Evolutionary conservation across 2,113 vertebrate genomes (phyloP), one percentile per base, ranked within the genome.

Genomic region (Candoia aspera): DNA sequence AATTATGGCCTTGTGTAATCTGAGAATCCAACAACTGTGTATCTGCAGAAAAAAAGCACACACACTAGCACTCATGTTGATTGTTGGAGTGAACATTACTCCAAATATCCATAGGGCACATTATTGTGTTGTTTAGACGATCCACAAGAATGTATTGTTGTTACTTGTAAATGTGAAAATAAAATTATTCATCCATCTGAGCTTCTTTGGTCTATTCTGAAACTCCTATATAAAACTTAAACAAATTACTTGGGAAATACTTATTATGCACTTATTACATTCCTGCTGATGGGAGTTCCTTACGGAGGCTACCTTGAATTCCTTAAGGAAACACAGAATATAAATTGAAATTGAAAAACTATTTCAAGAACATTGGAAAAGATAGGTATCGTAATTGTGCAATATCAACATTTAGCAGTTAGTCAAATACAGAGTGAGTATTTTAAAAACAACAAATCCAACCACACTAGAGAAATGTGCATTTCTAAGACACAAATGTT

Each of bases 341-440:
- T 49, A 23, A 84, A 24, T 24, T 23, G n/a, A n/a, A n/a, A n/a
- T n/a, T 73, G n/a, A 73, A n/a, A 73, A 73, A 73, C n/a, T 17
- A 73, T 60, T 24, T 60, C 59, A 60, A 60, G 23, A 23, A 60
- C 24, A 24, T 60, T 60, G 59, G 93, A 91, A 15, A 89, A 93
- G 93, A 94, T 46, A 93, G 55, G 0, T 0, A 49, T 60, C 10
- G 46, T 46, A 86, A 54, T 33, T 92, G 92, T 26, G 88, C n/a
- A 92, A 88, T 62, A 94, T 37, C 85, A 95, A 94, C 94, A 94
- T 93, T 90, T 90, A 93, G 59, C 79, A 91, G 92, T 90, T 90
- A 42, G 23, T 86, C 57, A 53, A 94, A 93, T 87, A 94, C 94
- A 93, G 88, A 54, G 49, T 5, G 24, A 54, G 4, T 46, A 86